Conservation (phyloP, 2,888 invertebrate species). For the Dorcus parallelipipedus region DNA sequence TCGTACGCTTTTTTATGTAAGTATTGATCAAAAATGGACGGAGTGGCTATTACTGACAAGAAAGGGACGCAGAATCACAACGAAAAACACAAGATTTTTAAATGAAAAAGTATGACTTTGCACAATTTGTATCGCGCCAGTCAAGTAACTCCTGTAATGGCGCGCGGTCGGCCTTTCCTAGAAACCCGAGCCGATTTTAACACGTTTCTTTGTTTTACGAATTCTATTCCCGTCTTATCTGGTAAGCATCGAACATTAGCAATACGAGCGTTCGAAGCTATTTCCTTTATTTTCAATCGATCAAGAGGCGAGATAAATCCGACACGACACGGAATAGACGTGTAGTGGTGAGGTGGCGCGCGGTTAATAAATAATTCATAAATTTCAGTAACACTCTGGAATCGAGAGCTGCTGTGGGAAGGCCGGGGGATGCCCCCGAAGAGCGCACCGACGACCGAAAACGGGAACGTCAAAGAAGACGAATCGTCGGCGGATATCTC, state of each 20-base stretch:
- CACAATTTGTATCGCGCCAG: too few relatives aligned
- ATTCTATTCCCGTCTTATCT: not conserved
- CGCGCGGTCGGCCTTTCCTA: too few relatives aligned
- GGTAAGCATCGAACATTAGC: slow-evolving; percentile 8
- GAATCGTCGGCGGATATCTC: slow-evolving; percentile 33
- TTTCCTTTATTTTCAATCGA: slow-evolving; percentile 16
- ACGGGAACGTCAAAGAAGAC: slow-evolving; percentile 34
- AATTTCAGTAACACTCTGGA: not conserved
- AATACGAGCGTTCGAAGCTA: slow-evolving; percentile 7
- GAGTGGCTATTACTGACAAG: not conserved
- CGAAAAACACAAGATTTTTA: too few relatives aligned
- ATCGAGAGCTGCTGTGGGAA: not conserved
- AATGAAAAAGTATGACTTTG: too few relatives aligned
- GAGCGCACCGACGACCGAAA: slow-evolving; percentile 9
- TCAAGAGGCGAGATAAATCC: slow-evolving; percentile 6
- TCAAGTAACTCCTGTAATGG: too few relatives aligned
- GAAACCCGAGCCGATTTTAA: not conserved
- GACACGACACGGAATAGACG: slow-evolving; percentile 11
- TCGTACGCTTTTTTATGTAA: not conserved
- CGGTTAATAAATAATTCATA: slow-evolving; percentile 4
- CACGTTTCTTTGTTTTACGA: not conserved
- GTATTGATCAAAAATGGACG: too few relatives aligned
- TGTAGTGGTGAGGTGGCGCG: not conserved
- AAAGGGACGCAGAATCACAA: not conserved
- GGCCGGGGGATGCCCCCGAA: not conserved